These are phyloP conservation scores for Julus scanicus DNA, from an alignment of 2,888 invertebrate genomes.

Conservation along the genomic window DNA sequence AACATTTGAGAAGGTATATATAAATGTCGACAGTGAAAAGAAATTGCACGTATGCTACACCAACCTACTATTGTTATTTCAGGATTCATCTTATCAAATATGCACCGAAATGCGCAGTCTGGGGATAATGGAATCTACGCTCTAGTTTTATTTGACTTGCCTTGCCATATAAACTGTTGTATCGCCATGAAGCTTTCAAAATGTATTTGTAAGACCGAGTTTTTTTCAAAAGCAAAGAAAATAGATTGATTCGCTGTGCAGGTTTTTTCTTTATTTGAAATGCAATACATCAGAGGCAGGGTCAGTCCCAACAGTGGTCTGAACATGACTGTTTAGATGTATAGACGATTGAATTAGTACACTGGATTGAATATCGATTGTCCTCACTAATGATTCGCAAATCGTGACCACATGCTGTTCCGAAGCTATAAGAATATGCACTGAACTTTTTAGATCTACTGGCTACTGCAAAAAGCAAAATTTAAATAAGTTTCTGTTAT, in stretches of 20 bases:
- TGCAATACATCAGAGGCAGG: not conserved
- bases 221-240: slow-evolving; percentile 5
- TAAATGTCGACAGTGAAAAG: not conserved
- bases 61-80: not conserved
- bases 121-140: slow-evolving; percentile 21
- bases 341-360: not conserved
- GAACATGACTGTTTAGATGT: not conserved
- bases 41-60: not conserved
- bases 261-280: not conserved
- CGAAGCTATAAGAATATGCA: not conserved
- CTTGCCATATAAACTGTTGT: slow-evolving; percentile 28
- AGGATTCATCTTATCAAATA: slow-evolving; percentile 19
- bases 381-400: not conserved
- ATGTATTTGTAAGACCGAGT: not conserved
- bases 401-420: not conserved
- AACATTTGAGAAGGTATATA: not conserved
- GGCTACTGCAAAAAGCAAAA: too few species aligned
- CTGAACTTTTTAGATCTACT: too few species aligned
- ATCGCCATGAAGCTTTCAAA: slow-evolving; percentile 17
- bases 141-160: slow-evolving; percentile 20
- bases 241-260: not conserved
- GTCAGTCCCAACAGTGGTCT: not conserved
- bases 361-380: not conserved
- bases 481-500: too few species aligned
- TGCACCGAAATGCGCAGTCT: slow-evolving; percentile 15